phyloP scores from a whole-genome alignment of 1,140 invertebrate species.

The Trichonephila clavipes region DNA sequence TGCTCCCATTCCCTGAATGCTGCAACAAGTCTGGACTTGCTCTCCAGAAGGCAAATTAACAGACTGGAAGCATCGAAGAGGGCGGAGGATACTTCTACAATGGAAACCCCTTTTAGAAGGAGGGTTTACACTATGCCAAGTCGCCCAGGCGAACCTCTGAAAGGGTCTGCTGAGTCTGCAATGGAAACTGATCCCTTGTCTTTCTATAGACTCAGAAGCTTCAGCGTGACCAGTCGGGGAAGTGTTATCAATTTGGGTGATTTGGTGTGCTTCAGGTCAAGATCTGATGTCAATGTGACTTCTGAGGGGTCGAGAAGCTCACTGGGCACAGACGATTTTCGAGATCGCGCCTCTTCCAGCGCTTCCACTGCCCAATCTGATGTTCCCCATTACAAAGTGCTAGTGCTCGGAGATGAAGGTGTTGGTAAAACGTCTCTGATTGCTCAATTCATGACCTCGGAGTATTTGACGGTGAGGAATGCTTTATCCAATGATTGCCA shows the following conservation, averaged over 20 bases:
- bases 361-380: conserved; percentile 36
- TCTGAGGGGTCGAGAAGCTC: conserved; percentile 21
- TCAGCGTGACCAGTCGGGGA: conserved; percentile 93
- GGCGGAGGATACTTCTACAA: not conserved
- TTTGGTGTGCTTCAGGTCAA: conserved; percentile 82
- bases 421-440: conserved; percentile 96
- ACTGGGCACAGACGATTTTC: conserved; percentile 19
- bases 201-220: conserved; percentile 87
- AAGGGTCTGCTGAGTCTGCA: not conserved
- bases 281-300: conserved; percentile 37
- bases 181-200: not conserved
- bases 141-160: not conserved
- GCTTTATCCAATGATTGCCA: conserved; percentile 18
- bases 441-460: conserved; percentile 96
- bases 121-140: conserved; percentile 68
- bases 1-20: not conserved
- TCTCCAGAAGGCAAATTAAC: not conserved
- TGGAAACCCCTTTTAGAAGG: conserved; percentile 44
- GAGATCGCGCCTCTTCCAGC: conserved; percentile 42
- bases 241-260: conserved; percentile 87
- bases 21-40: conserved; percentile 35
- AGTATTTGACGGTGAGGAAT: conserved; percentile 90
- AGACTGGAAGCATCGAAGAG: not conserved
- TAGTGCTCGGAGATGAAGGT: conserved; percentile 90
- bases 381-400: conserved; percentile 85